Evolutionary conservation across 2,797 vertebrate species (phyloP).

Genomic region (Paedocypris micromegethes): DNA sequence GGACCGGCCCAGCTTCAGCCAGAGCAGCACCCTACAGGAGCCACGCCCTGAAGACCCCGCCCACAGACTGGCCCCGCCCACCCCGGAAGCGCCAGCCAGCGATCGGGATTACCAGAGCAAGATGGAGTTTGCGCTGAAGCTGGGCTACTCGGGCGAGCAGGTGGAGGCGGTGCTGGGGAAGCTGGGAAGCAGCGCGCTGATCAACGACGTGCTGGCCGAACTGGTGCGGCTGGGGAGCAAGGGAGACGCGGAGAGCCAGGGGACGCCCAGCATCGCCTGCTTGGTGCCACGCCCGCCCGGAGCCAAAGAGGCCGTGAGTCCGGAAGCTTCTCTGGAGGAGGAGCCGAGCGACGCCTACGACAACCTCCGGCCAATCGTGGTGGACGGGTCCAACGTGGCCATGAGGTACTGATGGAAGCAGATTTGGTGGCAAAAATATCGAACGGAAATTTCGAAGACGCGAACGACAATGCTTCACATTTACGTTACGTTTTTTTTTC

Average conservation of each 20-base stretch:
- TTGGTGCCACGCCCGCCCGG: slow-evolving; percentile 69
- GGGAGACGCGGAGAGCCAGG: slow-evolving; percentile 81
- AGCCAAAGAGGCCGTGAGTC: slow-evolving; percentile 80
- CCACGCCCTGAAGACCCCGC: slow-evolving; percentile 70
- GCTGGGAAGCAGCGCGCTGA: slow-evolving; percentile 86
- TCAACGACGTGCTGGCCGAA: slow-evolving; percentile 93
- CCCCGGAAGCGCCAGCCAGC: slow-evolving; percentile 49
- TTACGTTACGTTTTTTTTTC: too few species aligned
- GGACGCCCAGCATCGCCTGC: slow-evolving; percentile 57
- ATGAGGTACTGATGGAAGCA: slow-evolving; percentile 78
- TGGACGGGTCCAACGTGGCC: slow-evolving; percentile 97
- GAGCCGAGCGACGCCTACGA: slow-evolving; percentile 82
- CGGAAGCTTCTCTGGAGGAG: slow-evolving; percentile 88
- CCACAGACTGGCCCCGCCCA: slow-evolving; percentile 23
- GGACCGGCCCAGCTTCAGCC: slow-evolving; percentile 93
- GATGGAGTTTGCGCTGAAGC: slow-evolving; percentile 96
- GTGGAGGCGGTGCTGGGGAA: slow-evolving; percentile 92
- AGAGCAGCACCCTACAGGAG: slow-evolving; percentile 82
- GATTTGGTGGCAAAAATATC: neutral
- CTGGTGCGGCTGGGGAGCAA: slow-evolving; percentile 94
- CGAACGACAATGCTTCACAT: too few species aligned
- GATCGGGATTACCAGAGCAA: slow-evolving; percentile 91
- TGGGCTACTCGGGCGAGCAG: slow-evolving; percentile 92
- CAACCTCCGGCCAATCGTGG: slow-evolving; percentile 91
- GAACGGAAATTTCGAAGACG: too few species aligned